A percentile compares a stretch with the other conserved stretches of the same genome.
Conservation (phyloP, 2,797 vertebrate species). For the Falco biarmicus region DNA sequence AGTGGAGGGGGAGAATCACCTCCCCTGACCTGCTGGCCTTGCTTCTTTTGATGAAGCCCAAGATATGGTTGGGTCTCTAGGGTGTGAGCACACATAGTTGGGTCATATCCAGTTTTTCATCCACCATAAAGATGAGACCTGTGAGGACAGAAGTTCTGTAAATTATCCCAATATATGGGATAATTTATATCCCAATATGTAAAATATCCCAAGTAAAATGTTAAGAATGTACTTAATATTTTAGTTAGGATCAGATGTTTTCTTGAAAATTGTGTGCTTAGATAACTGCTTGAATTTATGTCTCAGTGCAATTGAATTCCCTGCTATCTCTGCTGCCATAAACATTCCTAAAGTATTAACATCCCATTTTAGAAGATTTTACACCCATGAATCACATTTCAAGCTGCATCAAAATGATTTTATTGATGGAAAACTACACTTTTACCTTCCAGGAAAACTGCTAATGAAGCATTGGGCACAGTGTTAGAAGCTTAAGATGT, state of each 20-base stretch:
- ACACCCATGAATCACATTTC: background rate
- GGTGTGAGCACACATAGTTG: no score
- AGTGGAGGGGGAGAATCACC: background rate
- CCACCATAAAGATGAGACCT: background rate
- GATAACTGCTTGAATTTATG: background rate
- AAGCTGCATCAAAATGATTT: background rate
- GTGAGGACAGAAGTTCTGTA: background rate
- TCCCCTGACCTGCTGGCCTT: accelerated
- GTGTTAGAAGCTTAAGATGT: background rate
- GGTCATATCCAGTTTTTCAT: no score
- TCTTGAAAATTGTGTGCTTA: background rate
- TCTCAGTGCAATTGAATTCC: background rate
- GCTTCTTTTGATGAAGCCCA: background rate
- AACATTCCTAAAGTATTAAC: background rate
- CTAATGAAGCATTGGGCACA: background rate
- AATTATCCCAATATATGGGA: background rate
- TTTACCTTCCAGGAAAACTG: background rate
- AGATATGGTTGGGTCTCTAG: no score
- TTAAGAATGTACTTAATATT: background rate
- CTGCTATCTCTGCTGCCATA: background rate
- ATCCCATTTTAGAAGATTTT: background rate
- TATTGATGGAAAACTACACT: background rate
- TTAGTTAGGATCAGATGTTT: background rate
- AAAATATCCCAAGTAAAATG: background rate
- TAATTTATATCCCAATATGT: no score